Base-by-base conservation (phyloP, 2,888 invertebrate species). In the Hyposoter didymator region DNA sequence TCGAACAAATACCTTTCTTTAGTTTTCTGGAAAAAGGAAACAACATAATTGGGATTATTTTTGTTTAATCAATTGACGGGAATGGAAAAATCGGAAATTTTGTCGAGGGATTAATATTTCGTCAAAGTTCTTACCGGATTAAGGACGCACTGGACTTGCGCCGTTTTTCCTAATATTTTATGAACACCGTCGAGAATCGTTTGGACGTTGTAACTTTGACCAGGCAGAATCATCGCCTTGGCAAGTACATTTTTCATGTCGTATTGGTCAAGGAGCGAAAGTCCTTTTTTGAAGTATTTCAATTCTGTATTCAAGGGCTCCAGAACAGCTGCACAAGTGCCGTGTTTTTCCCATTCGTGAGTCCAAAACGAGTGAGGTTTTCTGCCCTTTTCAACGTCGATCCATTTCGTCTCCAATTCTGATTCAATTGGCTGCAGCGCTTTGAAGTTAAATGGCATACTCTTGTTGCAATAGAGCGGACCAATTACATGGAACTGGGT, bases 321-420 rank as follows among this genome's bases (percentile, higher is more conserved):
- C 3, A 97, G 87, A 5, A 93, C 88, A 0, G 95, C 95, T 1
- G 97, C 97, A 91, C 98, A 98, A 0, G 97, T 97, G 2, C 98
- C 98, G 92, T 98, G 98, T 90, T 98, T 98, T 0, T 94, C 92
- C 97, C 97, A 98, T 92, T 98, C 98, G 90, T 98, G 97, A 82
- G 95, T 94, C 97, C 97, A 97, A 32, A 97, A 94, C 12, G 95
- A 94, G 89, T 96, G 94, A 1, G 92, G 90, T 32, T 93, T 91
- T 0, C 94, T 94, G 49, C 95, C 95, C 89, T 95, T 95, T 92
- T 97, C 96, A 80, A 98, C 94, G 89, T 97, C 97, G 0, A 96
- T 95, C 98, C 98, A 98, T 87, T 95, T 95, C 64, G 95, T 93
- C 84, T 95, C 94, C 82, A 97, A 90, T 55, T 95, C 93, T 5